Base-by-base conservation (phyloP, 1,140 invertebrate species). In the Euborellia annulipes region DNA sequence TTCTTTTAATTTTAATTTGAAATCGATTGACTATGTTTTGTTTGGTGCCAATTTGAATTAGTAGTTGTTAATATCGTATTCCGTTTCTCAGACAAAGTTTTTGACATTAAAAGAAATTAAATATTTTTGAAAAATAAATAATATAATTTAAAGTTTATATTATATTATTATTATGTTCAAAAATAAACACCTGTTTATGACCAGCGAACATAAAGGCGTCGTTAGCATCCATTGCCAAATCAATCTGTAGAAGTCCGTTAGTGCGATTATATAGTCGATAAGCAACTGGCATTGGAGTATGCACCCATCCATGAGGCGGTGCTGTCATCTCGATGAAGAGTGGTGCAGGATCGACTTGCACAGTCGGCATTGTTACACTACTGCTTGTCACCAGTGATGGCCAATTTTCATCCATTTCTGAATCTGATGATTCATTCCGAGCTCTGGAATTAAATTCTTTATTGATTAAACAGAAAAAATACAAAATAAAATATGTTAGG, bases 121-220 rank as follows among this genome's bases (percentile, higher is more conserved):
- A n/a, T n/a, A n/a, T n/a, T n/a, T n/a, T n/a, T n/a, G n/a, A n/a
- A n/a, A n/a, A n/a, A n/a, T n/a, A n/a, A n/a, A n/a, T n/a, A n/a
- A n/a, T n/a, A n/a, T n/a, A n/a, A n/a, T n/a, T n/a, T n/a, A n/a
- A n/a, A n/a, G n/a, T n/a, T n/a, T n/a, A n/a, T n/a, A n/a, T n/a
- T 36, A 3, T 20, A 17, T n/a, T 18, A 34, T 9, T 32, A 0
- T 9, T 45, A n/a, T 1, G 23, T 6, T 27, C 11, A 11, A 27
- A 27, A 27, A 4, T 6, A 6, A 27, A 46, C 62, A 86, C 79
- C 64, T 88, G 80, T 68, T 87, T 90, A 52, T 89, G 84, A 3
- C 88, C 88, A 52, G 85, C 75, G 67, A 85, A 91, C 82, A 91
- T 88, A 57, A 91, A 92, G 9, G 76, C 78, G 59, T 91, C 85